Evolutionary conservation across 2,113 vertebrate genomes (phyloP).

Genomic region (Vanacampus margaritifer): DNA sequence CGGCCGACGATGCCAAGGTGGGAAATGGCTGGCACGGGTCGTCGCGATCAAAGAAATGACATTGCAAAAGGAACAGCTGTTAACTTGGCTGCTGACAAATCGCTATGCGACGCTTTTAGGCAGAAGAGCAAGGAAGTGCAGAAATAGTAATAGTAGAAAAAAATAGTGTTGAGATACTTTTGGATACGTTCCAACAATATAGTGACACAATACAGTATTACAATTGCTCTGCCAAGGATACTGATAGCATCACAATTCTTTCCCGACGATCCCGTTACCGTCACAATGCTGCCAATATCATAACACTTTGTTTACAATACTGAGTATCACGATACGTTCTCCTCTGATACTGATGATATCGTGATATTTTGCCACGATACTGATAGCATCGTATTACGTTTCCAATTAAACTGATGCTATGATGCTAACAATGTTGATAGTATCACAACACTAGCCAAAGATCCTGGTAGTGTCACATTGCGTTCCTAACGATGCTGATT

Average conservation of each 20-base stretch:
- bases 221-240: not conserved
- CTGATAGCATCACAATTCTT: not conserved
- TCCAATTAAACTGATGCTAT: no score
- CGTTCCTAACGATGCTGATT: not conserved
- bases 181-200: not conserved
- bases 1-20: slow-evolving; percentile 57
- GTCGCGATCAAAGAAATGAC: slow-evolving; percentile 70
- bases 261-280: not conserved
- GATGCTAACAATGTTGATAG: no score
- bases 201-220: not conserved
- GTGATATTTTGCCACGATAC: not conserved
- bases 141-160: slow-evolving; percentile 17
- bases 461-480: not conserved
- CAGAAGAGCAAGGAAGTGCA: slow-evolving; percentile 3
- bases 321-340: no score
- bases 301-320: not conserved
- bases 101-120: slow-evolving; percentile 44
- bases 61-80: slow-evolving; percentile 66
- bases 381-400: not conserved
- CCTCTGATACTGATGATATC: not conserved
- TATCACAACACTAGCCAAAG: no score
- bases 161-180: not conserved
- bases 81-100: slow-evolving; percentile 65
- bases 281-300: not conserved
- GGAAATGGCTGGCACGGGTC: slow-evolving; percentile 60